These are phyloP conservation scores for Climacteris rufus DNA, from an alignment of 2,113 vertebrate species.

Conservation along the genomic window DNA sequence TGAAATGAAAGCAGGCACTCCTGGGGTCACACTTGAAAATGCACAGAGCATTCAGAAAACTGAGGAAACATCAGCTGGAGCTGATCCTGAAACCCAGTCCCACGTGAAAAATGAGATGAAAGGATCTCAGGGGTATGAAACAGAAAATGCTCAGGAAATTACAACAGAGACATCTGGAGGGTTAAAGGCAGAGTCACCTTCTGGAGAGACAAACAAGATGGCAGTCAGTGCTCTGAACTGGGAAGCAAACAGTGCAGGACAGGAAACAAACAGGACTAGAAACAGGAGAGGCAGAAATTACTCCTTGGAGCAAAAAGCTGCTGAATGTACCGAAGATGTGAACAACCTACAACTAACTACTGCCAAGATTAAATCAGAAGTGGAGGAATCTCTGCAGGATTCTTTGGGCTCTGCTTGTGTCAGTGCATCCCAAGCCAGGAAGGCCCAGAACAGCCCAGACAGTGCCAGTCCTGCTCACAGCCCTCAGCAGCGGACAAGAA, in stretches of 20 bases:
- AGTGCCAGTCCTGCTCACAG: background rate
- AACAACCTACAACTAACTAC: background rate
- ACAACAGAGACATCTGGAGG: background rate
- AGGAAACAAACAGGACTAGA: background rate
- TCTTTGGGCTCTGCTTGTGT: background rate
- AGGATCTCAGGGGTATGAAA: background rate
- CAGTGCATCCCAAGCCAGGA: background rate
- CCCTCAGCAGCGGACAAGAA: background rate
- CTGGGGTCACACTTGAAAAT: background rate
- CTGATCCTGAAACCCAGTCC: background rate
- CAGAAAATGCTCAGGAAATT: background rate
- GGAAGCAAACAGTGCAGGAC: background rate
- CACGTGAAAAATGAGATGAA: background rate
- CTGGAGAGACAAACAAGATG: background rate
- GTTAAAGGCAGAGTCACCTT: background rate
- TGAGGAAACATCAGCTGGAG: background rate
- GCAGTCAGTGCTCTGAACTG: background rate
- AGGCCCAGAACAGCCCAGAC: background rate
- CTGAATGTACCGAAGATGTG: background rate
- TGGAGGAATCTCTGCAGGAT: background rate
- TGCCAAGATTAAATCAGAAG: background rate
- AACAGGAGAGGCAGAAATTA: background rate
- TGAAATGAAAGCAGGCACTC: background rate
- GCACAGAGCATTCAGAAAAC: background rate
- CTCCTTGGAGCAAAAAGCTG: background rate